Evolutionary conservation across 2,113 vertebrate genomes (phyloP).

Genomic region (human): GRCh38 chr3:73381001-73381500

Average conservation of each 20-base stretch:
- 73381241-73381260: no score
- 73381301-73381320: not conserved
- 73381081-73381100: not conserved
- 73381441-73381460: not conserved
- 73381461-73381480: not conserved
- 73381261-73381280: not conserved
- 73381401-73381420: not conserved
- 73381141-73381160: not conserved
- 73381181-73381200: not conserved
- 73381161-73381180: not conserved
- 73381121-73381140: not conserved
- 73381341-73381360: not conserved
- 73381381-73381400: not conserved
- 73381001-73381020: not conserved
- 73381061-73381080: not conserved
- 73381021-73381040: not conserved
- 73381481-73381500: not conserved
- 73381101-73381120: not conserved
- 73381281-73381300: not conserved
- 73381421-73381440: not conserved
- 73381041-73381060: not conserved
- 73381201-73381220: not conserved
- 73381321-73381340: accelerated
- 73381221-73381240: not conserved
- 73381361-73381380: not conserved